Percentiles rank a stretch among this genome's conserved stretches.
Conservation (phyloP, 1,140 invertebrate species). For the Cataglyphis hispanica region DNA sequence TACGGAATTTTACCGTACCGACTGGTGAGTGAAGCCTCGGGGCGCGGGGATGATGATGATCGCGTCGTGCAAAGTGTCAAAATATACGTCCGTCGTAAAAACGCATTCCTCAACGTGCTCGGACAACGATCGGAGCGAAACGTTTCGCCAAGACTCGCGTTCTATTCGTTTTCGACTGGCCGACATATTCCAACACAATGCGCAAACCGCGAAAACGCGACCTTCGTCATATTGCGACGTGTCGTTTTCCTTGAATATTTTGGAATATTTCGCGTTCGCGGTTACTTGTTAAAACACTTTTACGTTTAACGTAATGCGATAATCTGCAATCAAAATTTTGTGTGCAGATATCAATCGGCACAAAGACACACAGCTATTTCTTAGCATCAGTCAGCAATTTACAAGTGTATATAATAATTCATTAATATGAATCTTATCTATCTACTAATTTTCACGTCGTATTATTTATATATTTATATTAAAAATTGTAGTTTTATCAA, state of each 20-base stretch:
- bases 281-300: too few relatives aligned
- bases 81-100: background rate
- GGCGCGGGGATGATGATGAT: slow-evolving; percentile 46
- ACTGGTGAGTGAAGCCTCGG: slow-evolving; percentile 79
- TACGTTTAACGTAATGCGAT: too few relatives aligned
- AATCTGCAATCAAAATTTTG: background rate
- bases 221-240: background rate
- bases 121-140: background rate
- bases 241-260: background rate
- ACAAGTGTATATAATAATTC: background rate
- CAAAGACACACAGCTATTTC: background rate
- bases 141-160: background rate
- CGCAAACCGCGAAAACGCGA: background rate
- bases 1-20: slow-evolving; percentile 84
- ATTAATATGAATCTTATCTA: background rate
- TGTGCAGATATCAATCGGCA: background rate
- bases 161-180: background rate
- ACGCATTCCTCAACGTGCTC: too few relatives aligned
- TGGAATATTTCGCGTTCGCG: background rate
- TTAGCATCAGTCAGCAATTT: background rate
- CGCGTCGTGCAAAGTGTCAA: slow-evolving; percentile 42
- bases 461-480: background rate
- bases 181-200: background rate
- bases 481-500: background rate
- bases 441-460: background rate